Evolutionary conservation across 2,113 vertebrate species (phyloP).

Genomic region (Halcyon senegalensis): DNA sequence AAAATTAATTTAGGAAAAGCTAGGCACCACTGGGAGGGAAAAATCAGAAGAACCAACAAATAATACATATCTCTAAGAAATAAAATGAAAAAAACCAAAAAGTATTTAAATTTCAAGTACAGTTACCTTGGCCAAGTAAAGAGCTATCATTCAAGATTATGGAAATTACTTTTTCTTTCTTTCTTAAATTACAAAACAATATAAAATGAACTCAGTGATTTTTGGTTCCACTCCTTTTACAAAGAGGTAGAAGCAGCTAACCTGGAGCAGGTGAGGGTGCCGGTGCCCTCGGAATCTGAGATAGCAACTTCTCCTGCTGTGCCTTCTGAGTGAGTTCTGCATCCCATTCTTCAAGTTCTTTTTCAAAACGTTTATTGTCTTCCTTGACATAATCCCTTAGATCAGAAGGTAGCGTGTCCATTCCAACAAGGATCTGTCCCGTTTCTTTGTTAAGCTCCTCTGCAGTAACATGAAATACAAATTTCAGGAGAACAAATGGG

Average conservation of each 20-base stretch:
- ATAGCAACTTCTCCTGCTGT: constrained; percentile 88
- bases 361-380: constrained; percentile 92
- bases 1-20: neutral
- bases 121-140: neutral
- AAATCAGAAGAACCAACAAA: neutral
- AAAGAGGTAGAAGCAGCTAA: constrained; percentile 41
- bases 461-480: constrained; percentile 58
- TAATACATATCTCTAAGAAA: neutral
- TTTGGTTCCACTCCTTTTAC: neutral
- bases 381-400: constrained; percentile 92
- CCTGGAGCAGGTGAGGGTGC: constrained; percentile 78
- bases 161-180: neutral
- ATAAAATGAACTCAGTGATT: neutral
- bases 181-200: neutral
- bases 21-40: neutral
- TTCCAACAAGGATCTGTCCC: constrained; percentile 88
- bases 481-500: neutral
- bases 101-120: neutral
- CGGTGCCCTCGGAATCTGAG: constrained; percentile 74
- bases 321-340: constrained; percentile 86
- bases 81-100: neutral
- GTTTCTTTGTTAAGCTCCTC: constrained; percentile 97
- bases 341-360: constrained; percentile 93
- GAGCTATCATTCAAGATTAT: neutral
- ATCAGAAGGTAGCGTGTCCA: constrained; percentile 93